phyloP scores from a whole-genome alignment of 2,888 invertebrate genomes.

The Eledone cirrhosa region DNA sequence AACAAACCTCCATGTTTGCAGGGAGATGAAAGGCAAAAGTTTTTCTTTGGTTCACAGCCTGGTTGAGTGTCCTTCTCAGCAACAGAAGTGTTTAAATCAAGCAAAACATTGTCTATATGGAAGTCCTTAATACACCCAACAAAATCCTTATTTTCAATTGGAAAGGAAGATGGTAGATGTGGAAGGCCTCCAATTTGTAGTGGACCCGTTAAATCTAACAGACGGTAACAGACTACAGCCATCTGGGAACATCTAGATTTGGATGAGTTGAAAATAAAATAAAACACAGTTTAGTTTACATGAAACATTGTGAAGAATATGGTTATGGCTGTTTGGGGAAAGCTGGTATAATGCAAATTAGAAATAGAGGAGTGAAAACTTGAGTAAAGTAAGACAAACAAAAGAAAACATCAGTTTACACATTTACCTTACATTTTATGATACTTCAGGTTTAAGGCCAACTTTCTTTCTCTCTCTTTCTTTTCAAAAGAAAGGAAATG shows the following conservation, averaged over 20 bases:
- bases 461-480: too few relatives aligned
- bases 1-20: constrained; percentile 84
- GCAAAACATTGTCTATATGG: constrained; percentile 82
- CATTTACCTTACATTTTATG: too few relatives aligned
- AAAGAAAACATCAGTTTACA: too few relatives aligned
- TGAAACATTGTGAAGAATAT: too few relatives aligned
- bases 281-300: background rate
- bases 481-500: too few relatives aligned
- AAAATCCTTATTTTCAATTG: constrained; percentile 73
- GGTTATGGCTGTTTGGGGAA: too few relatives aligned
- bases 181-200: constrained; percentile 92
- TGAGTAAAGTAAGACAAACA: too few relatives aligned
- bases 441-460: too few relatives aligned
- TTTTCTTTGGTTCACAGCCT: constrained; percentile 86
- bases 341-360: too few relatives aligned
- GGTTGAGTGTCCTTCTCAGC: constrained; percentile 72
- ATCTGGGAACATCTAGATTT: constrained; percentile 67
- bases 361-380: too few relatives aligned
- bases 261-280: background rate
- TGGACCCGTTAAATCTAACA: constrained; percentile 89
- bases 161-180: constrained; percentile 52
- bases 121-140: constrained; percentile 91
- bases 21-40: constrained; percentile 83
- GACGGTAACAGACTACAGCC: constrained; percentile 73
- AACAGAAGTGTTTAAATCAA: constrained; percentile 78